Percentiles rank a stretch among this genome's conserved stretches.
These are phyloP conservation scores for Lampropteryx suffumata DNA, from an alignment of 2,888 invertebrate genomes.

Conservation along the genomic window DNA sequence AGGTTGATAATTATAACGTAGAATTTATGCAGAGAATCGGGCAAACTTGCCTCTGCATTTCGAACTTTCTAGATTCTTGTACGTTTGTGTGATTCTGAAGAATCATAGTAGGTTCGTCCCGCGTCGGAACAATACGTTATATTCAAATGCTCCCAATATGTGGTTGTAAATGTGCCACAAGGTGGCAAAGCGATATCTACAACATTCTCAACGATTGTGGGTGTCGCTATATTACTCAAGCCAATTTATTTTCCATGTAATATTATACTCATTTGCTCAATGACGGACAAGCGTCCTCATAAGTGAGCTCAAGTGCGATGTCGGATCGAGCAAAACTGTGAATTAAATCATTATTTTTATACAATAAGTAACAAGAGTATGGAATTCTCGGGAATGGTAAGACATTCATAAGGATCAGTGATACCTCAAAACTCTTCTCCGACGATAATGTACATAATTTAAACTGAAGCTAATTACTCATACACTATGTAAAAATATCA, in stretches of 20 bases:
- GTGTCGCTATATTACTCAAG: slow-evolving; percentile 1
- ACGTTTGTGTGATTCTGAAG: background rate
- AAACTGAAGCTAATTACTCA: slow-evolving; percentile 49
- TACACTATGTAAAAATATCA: slow-evolving; percentile 73
- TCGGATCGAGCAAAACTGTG: slow-evolving; percentile 42
- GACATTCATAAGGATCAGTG: slow-evolving; percentile 47
- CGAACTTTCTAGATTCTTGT: slow-evolving; percentile 1
- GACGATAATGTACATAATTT: slow-evolving; percentile 79
- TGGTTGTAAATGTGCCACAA: background rate
- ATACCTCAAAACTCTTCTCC: slow-evolving; percentile 51
- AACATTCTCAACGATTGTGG: background rate
- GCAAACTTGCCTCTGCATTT: no score
- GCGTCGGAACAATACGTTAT: slow-evolving; percentile 1
- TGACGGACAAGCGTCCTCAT: slow-evolving; percentile 22
- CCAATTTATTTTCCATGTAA: slow-evolving; percentile 14
- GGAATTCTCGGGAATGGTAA: slow-evolving; percentile 39
- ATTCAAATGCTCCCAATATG: slow-evolving; percentile 8
- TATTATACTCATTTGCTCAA: slow-evolving; percentile 38
- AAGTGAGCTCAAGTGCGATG: slow-evolving; percentile 45
- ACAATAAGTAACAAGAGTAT: slow-evolving; percentile 47
- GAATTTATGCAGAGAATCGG: background rate
- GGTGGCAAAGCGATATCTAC: background rate
- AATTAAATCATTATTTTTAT: slow-evolving; percentile 68
- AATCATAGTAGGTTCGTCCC: no score
- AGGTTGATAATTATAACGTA: no score